Evolutionary conservation across 2,113 vertebrate species (phyloP).

Genomic region (Albula glossodonta): DNA sequence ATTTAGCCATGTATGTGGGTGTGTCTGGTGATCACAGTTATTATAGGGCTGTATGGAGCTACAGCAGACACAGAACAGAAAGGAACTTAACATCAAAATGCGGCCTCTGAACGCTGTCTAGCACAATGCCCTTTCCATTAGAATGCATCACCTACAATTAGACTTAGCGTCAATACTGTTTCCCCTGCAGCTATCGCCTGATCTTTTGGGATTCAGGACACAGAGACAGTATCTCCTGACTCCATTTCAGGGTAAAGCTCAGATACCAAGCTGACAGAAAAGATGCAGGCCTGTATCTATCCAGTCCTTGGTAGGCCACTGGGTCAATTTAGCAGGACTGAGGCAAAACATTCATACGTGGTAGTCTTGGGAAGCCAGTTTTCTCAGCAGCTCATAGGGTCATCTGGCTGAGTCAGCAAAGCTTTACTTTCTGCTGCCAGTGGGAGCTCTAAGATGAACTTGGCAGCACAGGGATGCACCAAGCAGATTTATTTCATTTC

Average conservation of each 20-base stretch:
- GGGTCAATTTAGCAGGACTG: background rate
- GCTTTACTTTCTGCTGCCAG: background rate
- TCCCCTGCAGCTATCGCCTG: background rate
- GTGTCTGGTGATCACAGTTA: constrained; percentile 18
- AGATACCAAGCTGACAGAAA: no score
- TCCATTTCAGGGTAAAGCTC: background rate
- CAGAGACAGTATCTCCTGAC: background rate
- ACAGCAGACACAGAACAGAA: background rate
- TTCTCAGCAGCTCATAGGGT: background rate
- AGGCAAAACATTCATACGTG: no score
- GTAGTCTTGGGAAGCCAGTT: background rate
- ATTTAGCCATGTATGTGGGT: constrained; percentile 21
- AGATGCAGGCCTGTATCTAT: background rate
- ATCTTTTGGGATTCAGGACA: background rate
- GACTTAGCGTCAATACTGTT: background rate
- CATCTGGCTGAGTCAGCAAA: constrained; percentile 23
- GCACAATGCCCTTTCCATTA: constrained; percentile 7
- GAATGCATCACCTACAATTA: constrained; percentile 9
- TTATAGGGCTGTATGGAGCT: constrained; percentile 12
- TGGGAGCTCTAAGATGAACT: background rate
- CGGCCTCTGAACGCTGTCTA: background rate
- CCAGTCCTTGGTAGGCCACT: background rate
- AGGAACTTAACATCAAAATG: constrained; percentile 8
- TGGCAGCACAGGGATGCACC: background rate
- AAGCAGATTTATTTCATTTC: constrained; percentile 15